These are phyloP conservation scores for Napeogenes inachia DNA, from an alignment of 2,888 invertebrate genomes.

Conservation along the genomic window DNA sequence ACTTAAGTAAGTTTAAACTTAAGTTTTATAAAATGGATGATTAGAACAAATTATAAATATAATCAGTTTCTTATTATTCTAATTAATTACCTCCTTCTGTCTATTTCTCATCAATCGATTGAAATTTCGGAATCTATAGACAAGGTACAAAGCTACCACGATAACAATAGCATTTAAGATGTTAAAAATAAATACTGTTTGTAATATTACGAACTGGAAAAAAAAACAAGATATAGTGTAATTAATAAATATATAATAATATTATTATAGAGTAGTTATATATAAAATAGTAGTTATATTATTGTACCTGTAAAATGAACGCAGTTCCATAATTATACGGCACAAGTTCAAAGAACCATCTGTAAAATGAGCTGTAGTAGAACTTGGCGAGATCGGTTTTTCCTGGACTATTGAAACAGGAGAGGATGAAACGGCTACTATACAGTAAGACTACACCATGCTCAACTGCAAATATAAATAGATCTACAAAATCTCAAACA, in stretches of 20 bases:
- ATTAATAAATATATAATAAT: too few relatives aligned
- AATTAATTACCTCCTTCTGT: conserved; percentile 16
- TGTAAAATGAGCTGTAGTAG: conserved; percentile 11
- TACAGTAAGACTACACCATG: conserved; percentile 2
- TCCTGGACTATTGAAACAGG: neutral
- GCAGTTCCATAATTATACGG: conserved; percentile 18
- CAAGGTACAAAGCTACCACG: conserved; percentile 28
- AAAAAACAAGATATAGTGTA: neutral
- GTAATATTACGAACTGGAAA: conserved; percentile 30
- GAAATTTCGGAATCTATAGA: conserved; percentile 32
- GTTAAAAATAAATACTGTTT: conserved; percentile 21
- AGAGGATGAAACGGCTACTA: neutral
- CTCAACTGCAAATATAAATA: conserved; percentile 1
- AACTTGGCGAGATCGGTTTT: neutral
- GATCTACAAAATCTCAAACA: too few relatives aligned
- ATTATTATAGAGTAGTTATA: too few relatives aligned
- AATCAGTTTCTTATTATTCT: neutral
- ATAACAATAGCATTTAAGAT: conserved; percentile 29
- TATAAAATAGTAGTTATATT: too few relatives aligned
- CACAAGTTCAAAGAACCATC: conserved; percentile 12
- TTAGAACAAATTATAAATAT: too few relatives aligned
- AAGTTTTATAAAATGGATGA: too few relatives aligned
- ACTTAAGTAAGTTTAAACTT: too few relatives aligned
- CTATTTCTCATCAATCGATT: conserved; percentile 26
- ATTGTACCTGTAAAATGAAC: conserved; percentile 20